Percentiles rank a stretch among this genome's conserved stretches.
Conservation (phyloP, 2,113 vertebrate species). For the Chaetorhynchus papuensis region DNA sequence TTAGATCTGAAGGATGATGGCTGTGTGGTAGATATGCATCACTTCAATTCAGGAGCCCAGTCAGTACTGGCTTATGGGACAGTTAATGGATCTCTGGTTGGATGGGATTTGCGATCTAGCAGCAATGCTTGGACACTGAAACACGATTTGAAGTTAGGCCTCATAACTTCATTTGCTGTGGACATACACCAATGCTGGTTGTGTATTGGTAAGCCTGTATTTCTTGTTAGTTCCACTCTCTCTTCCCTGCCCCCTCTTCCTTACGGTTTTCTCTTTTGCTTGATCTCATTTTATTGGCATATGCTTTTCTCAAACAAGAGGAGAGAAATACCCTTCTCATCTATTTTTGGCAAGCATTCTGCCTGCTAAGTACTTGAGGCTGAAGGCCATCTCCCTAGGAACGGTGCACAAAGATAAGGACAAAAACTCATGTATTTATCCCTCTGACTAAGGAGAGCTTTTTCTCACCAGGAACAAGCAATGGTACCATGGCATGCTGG, state of each 20-base stretch:
- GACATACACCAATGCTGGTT: conserved; percentile 98
- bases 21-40: conserved; percentile 94
- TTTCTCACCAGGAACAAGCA: conserved; percentile 86
- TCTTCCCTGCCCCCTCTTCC: rapidly evolving
- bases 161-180: conserved; percentile 96
- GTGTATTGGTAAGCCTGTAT: conserved; percentile 82
- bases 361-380: neutral
- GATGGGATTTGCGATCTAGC: conserved; percentile 92
- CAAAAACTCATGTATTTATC: neutral
- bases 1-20: conserved; percentile 92
- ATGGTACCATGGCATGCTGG: conserved; percentile 98
- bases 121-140: conserved; percentile 90
- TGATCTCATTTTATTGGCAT: neutral
- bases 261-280: neutral
- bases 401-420: neutral
- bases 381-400: neutral
- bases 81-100: conserved; percentile 91
- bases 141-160: conserved; percentile 91
- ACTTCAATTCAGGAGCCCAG: conserved; percentile 93
- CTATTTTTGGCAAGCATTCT: neutral
- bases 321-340: neutral
- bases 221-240: neutral
- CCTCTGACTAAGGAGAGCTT: neutral
- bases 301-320: neutral
- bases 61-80: conserved; percentile 93